A percentile compares a stretch with the other conserved stretches of the same genome.
phyloP scores from a whole-genome alignment of 2,797 vertebrate genomes.

The Anas capensis region DNA sequence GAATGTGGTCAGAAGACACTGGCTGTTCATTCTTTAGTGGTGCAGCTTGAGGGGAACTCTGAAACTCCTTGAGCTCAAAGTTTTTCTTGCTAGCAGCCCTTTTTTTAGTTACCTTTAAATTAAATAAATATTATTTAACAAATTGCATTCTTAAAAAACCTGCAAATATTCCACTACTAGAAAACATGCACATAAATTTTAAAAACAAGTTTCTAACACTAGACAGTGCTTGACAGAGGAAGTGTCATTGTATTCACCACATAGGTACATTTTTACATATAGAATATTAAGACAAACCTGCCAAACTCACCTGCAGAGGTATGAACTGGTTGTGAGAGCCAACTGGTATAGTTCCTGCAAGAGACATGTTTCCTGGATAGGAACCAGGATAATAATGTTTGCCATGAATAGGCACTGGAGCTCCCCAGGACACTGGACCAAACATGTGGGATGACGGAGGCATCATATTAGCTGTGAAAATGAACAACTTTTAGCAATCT shows the following conservation, averaged over 20 bases:
- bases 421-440: constrained; percentile 86
- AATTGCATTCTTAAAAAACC: constrained; percentile 36
- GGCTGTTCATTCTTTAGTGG: constrained; percentile 75
- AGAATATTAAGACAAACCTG: background rate
- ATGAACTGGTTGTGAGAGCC: constrained; percentile 96
- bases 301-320: constrained; percentile 90
- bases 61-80: constrained; percentile 85
- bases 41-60: constrained; percentile 81
- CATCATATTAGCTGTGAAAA: constrained; percentile 83
- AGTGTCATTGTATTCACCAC: background rate
- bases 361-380: constrained; percentile 82
- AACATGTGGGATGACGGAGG: constrained; percentile 85
- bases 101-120: constrained; percentile 95
- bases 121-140: constrained; percentile 72
- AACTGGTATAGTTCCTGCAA: constrained; percentile 79
- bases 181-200: constrained; percentile 27
- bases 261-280: background rate
- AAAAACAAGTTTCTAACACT: background rate
- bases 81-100: constrained; percentile 90
- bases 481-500: background rate
- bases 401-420: constrained; percentile 82
- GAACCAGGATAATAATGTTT: constrained; percentile 86
- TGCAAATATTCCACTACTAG: constrained; percentile 49
- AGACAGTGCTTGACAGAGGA: background rate
- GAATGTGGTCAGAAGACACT: constrained; percentile 67